Conservation (phyloP, 2,797 vertebrate genomes). For the Cirrhinus molitorella region DNA sequence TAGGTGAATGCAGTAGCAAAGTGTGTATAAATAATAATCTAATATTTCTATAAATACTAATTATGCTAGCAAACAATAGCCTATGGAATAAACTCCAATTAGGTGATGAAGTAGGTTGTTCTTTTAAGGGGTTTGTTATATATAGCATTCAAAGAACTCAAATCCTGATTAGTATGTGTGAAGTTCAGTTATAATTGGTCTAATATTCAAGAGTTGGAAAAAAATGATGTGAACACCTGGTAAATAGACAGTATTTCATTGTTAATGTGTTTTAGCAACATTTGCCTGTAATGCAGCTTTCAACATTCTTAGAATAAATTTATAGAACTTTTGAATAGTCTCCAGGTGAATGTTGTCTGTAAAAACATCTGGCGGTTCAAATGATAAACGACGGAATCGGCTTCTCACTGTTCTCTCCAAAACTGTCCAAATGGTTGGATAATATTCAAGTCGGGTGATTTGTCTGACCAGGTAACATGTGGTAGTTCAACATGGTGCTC, state of each 20-base stretch:
- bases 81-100: background rate
- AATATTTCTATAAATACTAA: background rate
- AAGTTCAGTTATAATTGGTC: background rate
- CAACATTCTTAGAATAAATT: background rate
- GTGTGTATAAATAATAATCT: slow-evolving; percentile 4
- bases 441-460: background rate
- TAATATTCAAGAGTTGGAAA: background rate
- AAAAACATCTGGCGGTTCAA: background rate
- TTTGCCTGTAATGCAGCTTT: background rate
- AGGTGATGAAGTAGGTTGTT: background rate
- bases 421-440: background rate
- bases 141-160: background rate
- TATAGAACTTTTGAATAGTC: background rate
- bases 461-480: background rate
- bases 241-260: background rate
- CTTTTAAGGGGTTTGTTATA: background rate
- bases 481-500: background rate
- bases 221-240: background rate
- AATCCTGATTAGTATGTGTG: background rate
- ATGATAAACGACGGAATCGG: background rate
- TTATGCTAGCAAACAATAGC: background rate
- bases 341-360: background rate
- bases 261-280: background rate
- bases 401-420: background rate
- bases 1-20: background rate